Evolutionary conservation across 1,140 invertebrate species (phyloP).

Genomic region (Drosophila parabipectinata): DNA sequence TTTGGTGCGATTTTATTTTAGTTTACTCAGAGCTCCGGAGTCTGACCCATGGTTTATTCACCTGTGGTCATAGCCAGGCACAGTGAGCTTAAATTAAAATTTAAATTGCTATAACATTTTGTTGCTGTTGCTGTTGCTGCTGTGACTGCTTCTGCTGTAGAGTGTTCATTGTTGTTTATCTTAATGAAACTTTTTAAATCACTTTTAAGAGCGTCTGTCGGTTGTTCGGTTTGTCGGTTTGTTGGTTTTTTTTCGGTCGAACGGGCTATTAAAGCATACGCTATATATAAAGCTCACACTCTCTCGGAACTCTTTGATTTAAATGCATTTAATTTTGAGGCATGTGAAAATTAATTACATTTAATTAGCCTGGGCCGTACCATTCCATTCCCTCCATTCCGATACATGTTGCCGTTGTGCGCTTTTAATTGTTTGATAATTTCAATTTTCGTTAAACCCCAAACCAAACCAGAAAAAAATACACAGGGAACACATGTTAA

Average conservation of each 20-base stretch:
- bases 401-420: slow-evolving; percentile 63
- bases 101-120: slow-evolving; percentile 76
- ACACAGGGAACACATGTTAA: slow-evolving; percentile 26
- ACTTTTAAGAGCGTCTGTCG: slow-evolving; percentile 66
- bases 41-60: slow-evolving; percentile 76
- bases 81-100: slow-evolving; percentile 63
- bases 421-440: slow-evolving; percentile 72
- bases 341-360: slow-evolving; percentile 82
- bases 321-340: slow-evolving; percentile 80
- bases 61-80: slow-evolving; percentile 69
- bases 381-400: slow-evolving; percentile 20
- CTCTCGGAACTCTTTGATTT: slow-evolving; percentile 66
- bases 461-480: neutral
- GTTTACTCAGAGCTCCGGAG: slow-evolving; percentile 33
- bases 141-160: slow-evolving; percentile 14
- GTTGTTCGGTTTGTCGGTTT: slow-evolving; percentile 21
- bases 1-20: slow-evolving; percentile 18
- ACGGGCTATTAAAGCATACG: slow-evolving; percentile 59
- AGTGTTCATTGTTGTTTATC: slow-evolving; percentile 60
- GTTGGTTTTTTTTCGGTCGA: neutral
- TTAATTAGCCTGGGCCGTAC: slow-evolving; percentile 62
- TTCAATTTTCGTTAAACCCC: slow-evolving; percentile 66
- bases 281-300: slow-evolving; percentile 73
- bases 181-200: slow-evolving; percentile 83
- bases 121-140: slow-evolving; percentile 23